Base-by-base conservation (phyloP, 2,113 vertebrate genomes). In the Macquaria australasica region DNA sequence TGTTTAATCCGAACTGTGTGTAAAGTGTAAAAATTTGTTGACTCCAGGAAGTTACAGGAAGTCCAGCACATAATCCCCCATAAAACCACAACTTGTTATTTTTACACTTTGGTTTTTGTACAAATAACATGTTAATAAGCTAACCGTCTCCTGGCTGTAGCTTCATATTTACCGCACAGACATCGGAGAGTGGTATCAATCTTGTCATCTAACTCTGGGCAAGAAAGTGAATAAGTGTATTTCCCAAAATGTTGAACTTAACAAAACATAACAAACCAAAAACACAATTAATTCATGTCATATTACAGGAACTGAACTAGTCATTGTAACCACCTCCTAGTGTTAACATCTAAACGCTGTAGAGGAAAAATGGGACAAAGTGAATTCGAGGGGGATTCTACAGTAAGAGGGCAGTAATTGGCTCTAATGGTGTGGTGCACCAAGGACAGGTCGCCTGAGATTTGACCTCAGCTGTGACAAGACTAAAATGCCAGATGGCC, bases 401-500 rank as follows among this genome's bases (percentile, higher is more conserved):
- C 39, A 1, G 39, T 39, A 39, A 64, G 43, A 43, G 77, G 43
- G 21, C 75, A 73, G 71, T 83, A 86, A 91, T 86, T 85, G 73
- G 78, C 83, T 90, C 28, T 82, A 69, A 84, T 74, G 62, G 51
- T 63, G 31, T 43, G 37, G 21, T 43, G 12, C 11, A 50, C 56
- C 70, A 70, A 75, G 31, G 71, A 89, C 77, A 79, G 69, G 79
- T 87, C 58, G 28, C 43, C 63, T 59, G 81, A 91, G 83, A 81
- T 68, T 70, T 87, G 82, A 91, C 86, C 82, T 79, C 60, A 71
- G 77, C 73, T 71, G 73, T 82, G 87, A 87, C 85, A 83, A 0
- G 62, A 76, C 84, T 75, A 58, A 79, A 77, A 86, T 73, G 8
- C 75, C 92, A 90, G 81, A 92, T 89, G 83, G 85, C 55, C 81